Evolutionary conservation across 2,113 vertebrate species (phyloP).

Genomic region (Columba janthina): DNA sequence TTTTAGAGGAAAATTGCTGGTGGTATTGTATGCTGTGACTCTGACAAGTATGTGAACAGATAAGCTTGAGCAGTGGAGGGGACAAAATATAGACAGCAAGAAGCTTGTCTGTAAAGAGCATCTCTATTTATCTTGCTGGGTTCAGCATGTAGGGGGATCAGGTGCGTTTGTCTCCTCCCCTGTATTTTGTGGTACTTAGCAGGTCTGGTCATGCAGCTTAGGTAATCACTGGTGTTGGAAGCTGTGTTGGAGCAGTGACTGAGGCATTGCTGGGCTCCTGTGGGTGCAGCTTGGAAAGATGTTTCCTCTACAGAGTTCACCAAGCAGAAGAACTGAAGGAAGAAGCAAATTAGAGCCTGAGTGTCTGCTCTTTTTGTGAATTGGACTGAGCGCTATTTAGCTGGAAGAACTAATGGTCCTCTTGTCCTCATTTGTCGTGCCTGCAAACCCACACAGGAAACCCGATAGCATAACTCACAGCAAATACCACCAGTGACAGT

Average conservation of each 20-base stretch:
- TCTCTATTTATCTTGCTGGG: background rate
- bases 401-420: background rate
- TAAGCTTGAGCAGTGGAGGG: background rate
- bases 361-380: background rate
- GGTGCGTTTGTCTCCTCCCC: background rate
- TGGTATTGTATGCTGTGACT: background rate
- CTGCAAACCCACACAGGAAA: background rate
- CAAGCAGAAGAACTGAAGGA: background rate
- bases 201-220: background rate
- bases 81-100: background rate
- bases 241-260: background rate
- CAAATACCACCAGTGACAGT: background rate
- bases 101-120: background rate
- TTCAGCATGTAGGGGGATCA: background rate
- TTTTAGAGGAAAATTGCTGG: background rate
- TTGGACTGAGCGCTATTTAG: background rate
- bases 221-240: background rate
- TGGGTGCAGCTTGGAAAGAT: background rate
- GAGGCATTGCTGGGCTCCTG: background rate
- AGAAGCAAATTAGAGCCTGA: background rate
- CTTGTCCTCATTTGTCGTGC: background rate
- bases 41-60: background rate
- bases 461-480: background rate
- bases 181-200: background rate
- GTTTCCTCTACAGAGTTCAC: background rate